Evolutionary conservation across 2,113 vertebrate species (phyloP).

Genomic region (Gambusia affinis): DNA sequence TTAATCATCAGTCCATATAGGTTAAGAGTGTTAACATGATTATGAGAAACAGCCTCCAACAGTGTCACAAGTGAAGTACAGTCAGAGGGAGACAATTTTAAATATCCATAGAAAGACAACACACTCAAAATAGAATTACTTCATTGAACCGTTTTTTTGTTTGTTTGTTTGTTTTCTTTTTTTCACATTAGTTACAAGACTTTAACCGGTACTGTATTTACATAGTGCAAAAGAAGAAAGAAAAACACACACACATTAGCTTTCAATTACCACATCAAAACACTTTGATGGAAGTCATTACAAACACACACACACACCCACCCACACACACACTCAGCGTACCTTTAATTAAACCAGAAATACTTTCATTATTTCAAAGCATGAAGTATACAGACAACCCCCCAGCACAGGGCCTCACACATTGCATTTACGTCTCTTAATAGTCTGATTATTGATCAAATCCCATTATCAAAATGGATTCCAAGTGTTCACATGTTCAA

Average conservation of each 20-base stretch:
- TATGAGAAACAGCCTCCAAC: conserved; percentile 74
- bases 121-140: conserved; percentile 75
- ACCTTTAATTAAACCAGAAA: conserved; percentile 66
- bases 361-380: conserved; percentile 49
- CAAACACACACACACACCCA: conserved; percentile 26
- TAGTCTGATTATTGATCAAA: conserved; percentile 35
- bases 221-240: conserved; percentile 89
- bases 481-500: conserved; percentile 52
- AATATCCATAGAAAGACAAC: conserved; percentile 76
- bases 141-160: conserved; percentile 80
- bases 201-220: conserved; percentile 86
- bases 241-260: conserved; percentile 66
- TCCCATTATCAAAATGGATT: conserved; percentile 52
- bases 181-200: conserved; percentile 91
- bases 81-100: conserved; percentile 70
- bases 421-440: conserved; percentile 29
- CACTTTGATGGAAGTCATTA: conserved; percentile 63
- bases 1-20: conserved; percentile 78
- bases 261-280: conserved; percentile 78
- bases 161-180: conserved; percentile 41
- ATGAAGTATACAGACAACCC: conserved; percentile 38
- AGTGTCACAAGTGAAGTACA: conserved; percentile 72
- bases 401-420: conserved; percentile 50
- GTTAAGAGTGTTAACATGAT: conserved; percentile 70
- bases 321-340: conserved; percentile 46